Evolutionary conservation across 1,140 invertebrate genomes (phyloP).

Genomic region (Neodiprion fabricii): DNA sequence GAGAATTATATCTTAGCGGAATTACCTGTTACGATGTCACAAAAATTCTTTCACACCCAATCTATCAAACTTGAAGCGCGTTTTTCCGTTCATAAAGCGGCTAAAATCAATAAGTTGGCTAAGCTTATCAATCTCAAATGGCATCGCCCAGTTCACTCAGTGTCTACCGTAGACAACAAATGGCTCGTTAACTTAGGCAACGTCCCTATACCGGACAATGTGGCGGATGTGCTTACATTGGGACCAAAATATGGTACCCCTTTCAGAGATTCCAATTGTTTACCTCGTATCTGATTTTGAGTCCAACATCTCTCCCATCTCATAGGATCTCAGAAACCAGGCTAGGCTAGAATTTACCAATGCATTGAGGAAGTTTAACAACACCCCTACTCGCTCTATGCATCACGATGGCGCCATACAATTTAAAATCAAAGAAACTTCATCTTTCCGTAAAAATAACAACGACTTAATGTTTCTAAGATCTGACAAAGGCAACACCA

Average conservation of each 20-base stretch:
- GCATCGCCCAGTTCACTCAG: neutral
- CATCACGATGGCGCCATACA: neutral
- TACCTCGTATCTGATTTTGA: neutral
- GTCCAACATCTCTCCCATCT: no score
- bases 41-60: neutral
- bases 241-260: neutral
- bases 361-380: neutral
- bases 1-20: neutral
- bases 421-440: neutral
- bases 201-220: neutral
- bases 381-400: neutral
- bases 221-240: neutral
- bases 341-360: neutral
- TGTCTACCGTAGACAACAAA: neutral
- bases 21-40: neutral
- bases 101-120: neutral
- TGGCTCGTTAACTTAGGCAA: neutral
- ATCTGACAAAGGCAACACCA: neutral
- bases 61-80: neutral
- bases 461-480: neutral
- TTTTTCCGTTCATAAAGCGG: neutral
- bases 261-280: neutral
- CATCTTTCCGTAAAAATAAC: neutral
- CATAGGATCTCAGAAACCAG: no score
- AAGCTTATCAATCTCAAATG: neutral